phyloP scores from a whole-genome alignment of 2,113 vertebrate species.

The Limanda limanda region DNA sequence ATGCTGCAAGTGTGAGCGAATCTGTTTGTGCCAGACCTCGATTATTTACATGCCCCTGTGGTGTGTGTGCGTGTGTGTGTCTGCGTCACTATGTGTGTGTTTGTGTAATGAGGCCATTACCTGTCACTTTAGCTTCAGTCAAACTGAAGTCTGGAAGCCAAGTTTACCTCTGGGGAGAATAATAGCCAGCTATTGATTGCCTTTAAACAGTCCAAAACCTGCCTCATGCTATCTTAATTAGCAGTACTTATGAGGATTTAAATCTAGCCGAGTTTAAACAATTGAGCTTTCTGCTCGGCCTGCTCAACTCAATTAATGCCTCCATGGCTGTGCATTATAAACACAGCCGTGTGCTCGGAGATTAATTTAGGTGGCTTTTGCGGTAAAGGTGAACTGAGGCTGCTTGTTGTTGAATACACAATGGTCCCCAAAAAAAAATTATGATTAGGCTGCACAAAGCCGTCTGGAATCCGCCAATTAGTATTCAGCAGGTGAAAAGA shows the following conservation, averaged over 20 bases:
- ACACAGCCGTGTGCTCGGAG: constrained; percentile 36
- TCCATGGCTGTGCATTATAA: constrained; percentile 64
- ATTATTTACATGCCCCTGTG: constrained; percentile 53
- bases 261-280: constrained; percentile 76
- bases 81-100: constrained; percentile 26
- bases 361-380: constrained; percentile 63
- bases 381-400: constrained; percentile 66
- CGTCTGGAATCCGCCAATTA: constrained; percentile 58
- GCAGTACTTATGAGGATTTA: constrained; percentile 80
- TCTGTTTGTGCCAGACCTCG: constrained; percentile 56
- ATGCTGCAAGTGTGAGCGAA: constrained; percentile 27
- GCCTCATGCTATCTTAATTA: constrained; percentile 80
- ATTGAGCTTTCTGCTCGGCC: constrained; percentile 68
- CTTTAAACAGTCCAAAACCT: constrained; percentile 79
- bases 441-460: constrained; percentile 52
- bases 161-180: constrained; percentile 75
- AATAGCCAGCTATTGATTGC: constrained; percentile 75
- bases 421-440: constrained; percentile 34
- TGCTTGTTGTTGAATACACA: constrained; percentile 63
- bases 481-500: constrained; percentile 64
- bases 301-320: constrained; percentile 73
- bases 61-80: constrained; percentile 17
- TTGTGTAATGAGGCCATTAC: constrained; percentile 69
- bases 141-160: constrained; percentile 66
- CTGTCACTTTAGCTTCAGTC: constrained; percentile 75